Evolutionary conservation across 2,888 invertebrate genomes (phyloP), one percentile per base, ranked within the genome.

Genomic region (Antheraea yamamai): DNA sequence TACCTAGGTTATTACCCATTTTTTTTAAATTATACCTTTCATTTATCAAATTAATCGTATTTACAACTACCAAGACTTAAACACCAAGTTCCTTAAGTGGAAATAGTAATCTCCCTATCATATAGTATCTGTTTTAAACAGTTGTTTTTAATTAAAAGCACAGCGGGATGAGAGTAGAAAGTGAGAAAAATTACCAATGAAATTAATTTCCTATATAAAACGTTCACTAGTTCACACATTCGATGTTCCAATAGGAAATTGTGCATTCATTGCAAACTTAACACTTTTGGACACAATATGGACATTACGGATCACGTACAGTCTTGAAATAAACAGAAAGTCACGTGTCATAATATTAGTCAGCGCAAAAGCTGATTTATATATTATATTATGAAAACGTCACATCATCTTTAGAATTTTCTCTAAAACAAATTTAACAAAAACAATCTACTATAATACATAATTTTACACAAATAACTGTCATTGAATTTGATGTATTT

Each of bases 311-410:
- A 66, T 26, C 64, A 66, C 64, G 26, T 66, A 66, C 64, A 66
- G 16, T 6, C 64, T 70, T 23, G n/a, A 70, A 39, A 30, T 18
- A 35, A 68, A 70, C 70, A 70, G 70, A 70, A 70, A 70, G 70
- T 70, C 20, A 39, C 70, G n/a, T 70, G 70, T n/a, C 16, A 30
- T 66, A 70, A 70, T 39, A 39, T 70, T 70, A n/a, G 70, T 39
- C 70, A 70, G 39, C 39, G 39, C 35, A n/a, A 70, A 70, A 70
- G 70, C 70, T 70, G 70, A 39, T 70, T 70, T 39, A 70, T 39
- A n/a, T 70, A 47, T 47, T 47, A 47, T 47, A 47, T 47, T 47
- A 18, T 70, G 70, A 70, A 70, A n/a, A n/a, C 20, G 39, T n/a
- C 70, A 70, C 39, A 39, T 39, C 12, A 10, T 35, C 23, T 20